Conservation (phyloP, 23 tunicate genomes). For the Corella eumyota region DNA sequence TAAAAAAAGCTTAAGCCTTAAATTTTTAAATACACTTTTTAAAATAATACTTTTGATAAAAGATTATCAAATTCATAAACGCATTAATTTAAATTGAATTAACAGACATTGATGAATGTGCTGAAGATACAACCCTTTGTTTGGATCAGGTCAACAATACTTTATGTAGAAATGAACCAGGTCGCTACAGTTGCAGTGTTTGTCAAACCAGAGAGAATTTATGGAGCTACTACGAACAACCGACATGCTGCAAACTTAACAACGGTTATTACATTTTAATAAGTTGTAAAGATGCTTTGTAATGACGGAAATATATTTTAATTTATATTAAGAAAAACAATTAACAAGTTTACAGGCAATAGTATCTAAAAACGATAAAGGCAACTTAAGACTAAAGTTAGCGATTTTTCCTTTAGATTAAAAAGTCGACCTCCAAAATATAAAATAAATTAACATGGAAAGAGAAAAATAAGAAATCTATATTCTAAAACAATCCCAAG, state of each 20-base stretch:
- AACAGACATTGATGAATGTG: slow-evolving; percentile 9
- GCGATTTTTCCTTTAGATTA: no score
- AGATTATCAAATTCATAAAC: no score
- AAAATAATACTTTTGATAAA: no score
- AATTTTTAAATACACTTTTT: no score
- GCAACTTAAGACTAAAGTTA: no score
- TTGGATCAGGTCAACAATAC: neutral
- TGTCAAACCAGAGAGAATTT: neutral
- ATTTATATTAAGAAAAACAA: neutral
- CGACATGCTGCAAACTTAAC: neutral
- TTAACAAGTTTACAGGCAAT: neutral
- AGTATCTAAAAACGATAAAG: neutral
- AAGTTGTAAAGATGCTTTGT: no score
- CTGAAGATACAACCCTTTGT: slow-evolving; percentile 1
- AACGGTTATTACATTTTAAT: no score
- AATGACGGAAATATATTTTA: neutral
- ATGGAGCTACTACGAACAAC: neutral
- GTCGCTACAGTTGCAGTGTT: neutral
- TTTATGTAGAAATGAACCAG: neutral
- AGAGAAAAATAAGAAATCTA: neutral
- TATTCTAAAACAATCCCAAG: no score
- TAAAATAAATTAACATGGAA: neutral
- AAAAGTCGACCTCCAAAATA: no score
- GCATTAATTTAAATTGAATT: no score
- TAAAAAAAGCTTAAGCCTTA: no score